These are phyloP conservation scores for Drosophila seguyi DNA, from an alignment of 1,140 invertebrate species.

Conservation along the genomic window DNA sequence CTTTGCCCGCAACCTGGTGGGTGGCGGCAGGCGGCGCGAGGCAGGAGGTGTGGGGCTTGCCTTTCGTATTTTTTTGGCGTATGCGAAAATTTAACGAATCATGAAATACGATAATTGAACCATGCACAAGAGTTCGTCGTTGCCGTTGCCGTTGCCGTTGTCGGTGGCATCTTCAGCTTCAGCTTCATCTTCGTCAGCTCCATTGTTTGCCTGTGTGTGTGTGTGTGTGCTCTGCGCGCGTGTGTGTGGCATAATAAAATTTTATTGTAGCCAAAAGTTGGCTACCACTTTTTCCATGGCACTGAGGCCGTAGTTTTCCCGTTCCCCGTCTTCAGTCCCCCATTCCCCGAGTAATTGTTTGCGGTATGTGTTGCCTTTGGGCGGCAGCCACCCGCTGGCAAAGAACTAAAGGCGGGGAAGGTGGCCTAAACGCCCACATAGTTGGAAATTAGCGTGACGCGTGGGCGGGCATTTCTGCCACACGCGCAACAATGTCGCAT, in stretches of 20 bases:
- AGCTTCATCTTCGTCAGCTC: conserved; percentile 58
- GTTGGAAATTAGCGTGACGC: conserved; percentile 70
- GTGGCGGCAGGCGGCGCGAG: neutral
- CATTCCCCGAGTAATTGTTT: conserved; percentile 65
- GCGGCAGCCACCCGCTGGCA: neutral
- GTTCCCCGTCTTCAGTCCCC: neutral
- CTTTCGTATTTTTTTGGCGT: conserved; percentile 79
- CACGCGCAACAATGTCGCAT: conserved; percentile 72
- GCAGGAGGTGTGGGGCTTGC: conserved; percentile 23
- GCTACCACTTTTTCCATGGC: conserved; percentile 71
- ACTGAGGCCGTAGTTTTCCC: conserved; percentile 53
- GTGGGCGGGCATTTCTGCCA: conserved; percentile 29
- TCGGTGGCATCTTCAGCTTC: conserved; percentile 62
- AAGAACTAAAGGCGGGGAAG: neutral
- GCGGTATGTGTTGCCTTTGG: conserved; percentile 39
- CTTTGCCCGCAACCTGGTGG: conserved; percentile 42
- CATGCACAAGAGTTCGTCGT: conserved; percentile 80
- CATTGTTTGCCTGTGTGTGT: conserved; percentile 66
- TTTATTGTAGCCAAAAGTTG: conserved; percentile 82
- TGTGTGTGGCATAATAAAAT: conserved; percentile 83
- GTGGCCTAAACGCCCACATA: conserved; percentile 69
- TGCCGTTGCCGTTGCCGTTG: conserved; percentile 43
- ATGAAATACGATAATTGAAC: conserved; percentile 84
- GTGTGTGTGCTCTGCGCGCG: conserved; percentile 43
- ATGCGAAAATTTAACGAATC: conserved; percentile 84